phyloP scores from a whole-genome alignment of 2,113 vertebrate species.

The Calidris pugnax region DNA sequence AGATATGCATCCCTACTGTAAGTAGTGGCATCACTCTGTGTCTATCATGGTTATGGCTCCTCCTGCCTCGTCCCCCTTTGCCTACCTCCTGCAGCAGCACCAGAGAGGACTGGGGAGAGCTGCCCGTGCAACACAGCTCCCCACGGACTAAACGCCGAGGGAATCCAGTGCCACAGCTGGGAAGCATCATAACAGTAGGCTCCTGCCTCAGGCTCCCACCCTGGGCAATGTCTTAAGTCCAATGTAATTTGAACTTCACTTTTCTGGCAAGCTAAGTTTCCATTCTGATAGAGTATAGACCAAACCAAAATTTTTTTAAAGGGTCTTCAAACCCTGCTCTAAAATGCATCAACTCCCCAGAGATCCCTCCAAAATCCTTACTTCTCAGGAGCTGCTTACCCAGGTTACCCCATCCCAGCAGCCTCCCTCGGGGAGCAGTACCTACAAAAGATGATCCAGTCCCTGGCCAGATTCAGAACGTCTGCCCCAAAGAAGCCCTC shows the following conservation, averaged over 20 bases:
- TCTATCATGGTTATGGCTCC: background rate
- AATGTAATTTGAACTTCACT: background rate
- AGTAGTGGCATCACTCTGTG: background rate
- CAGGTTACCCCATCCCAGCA: background rate
- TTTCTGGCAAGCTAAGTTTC: background rate
- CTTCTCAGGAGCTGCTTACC: background rate
- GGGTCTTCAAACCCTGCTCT: background rate
- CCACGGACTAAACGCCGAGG: accelerated
- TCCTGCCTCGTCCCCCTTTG: background rate
- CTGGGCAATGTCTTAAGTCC: background rate
- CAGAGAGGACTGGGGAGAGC: background rate
- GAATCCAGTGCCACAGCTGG: background rate
- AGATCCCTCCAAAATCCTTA: background rate
- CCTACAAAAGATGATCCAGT: background rate
- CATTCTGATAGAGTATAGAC: background rate
- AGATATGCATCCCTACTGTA: background rate
- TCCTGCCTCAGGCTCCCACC: background rate
- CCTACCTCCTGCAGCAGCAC: background rate
- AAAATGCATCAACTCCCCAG: background rate
- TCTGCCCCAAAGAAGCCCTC: background rate
- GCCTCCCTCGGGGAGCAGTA: accelerated
- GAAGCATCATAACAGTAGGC: background rate
- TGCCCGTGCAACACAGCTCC: background rate
- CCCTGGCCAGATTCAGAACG: background rate
- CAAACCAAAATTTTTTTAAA: background rate